Percentiles rank a stretch among this genome's conserved stretches.
phyloP scores from a whole-genome alignment of 1,140 invertebrate species.

The Psix sp. region DNA sequence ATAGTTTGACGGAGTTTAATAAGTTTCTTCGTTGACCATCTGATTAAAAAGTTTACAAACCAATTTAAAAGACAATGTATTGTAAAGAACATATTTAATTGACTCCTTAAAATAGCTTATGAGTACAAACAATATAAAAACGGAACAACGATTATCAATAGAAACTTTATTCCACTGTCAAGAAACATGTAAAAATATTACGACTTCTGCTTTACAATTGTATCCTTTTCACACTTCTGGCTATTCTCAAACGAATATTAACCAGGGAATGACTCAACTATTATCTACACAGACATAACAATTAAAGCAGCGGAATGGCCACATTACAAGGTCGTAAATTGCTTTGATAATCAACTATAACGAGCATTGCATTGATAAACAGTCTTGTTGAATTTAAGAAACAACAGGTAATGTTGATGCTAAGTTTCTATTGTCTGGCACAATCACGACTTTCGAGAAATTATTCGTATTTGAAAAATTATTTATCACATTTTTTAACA shows the following conservation, averaged over 20 bases:
- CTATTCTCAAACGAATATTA: conserved; percentile 40
- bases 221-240: conserved; percentile 39
- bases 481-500: no score
- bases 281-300: conserved; percentile 44
- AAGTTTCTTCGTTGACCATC: conserved; percentile 28
- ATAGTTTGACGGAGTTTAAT: conserved; percentile 8
- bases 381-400: conserved; percentile 29
- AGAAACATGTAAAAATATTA: conserved; percentile 46
- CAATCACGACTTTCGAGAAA: no score
- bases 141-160: conserved; percentile 25
- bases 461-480: not conserved
- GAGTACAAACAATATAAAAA: not conserved
- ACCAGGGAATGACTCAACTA: conserved; percentile 48
- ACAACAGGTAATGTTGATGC: not conserved
- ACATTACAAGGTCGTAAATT: conserved; percentile 27
- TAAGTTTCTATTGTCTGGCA: no score
- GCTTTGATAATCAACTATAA: conserved; percentile 30
- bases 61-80: conserved; percentile 29
- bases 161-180: conserved; percentile 44
- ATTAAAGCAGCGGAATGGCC: conserved; percentile 37
- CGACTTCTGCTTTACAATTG: conserved; percentile 26
- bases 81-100: no score
- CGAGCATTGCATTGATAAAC: conserved; percentile 31
- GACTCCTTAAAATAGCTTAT: no score
- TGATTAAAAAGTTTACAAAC: conserved; percentile 30